Evolutionary conservation across 1,140 invertebrate species (phyloP), one percentile per base, ranked within the genome.

Genomic region (Drosophila serrata): DNA sequence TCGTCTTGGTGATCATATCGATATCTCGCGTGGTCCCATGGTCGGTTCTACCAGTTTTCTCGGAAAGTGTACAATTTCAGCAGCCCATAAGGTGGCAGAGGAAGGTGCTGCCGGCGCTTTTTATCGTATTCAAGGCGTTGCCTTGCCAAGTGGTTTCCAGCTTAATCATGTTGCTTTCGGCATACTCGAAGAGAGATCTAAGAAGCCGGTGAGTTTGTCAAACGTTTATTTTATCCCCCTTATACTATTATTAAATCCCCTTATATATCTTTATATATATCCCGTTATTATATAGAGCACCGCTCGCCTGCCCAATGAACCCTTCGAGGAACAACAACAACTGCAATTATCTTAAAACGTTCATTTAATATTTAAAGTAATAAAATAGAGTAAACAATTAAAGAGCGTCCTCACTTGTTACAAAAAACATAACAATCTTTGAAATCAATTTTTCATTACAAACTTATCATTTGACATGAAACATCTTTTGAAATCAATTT

Each of bases 11-110:
- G 95, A 97, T 62, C 97, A 98, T 87, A 95, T 99, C 46, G 98
- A 99, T 87, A 98, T 99, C 42, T 98, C 97, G 29, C 95, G 95
- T 81, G 98, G 98, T 0, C 98, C 98, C 0, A 96, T 99, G 95
- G 95, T 99, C 35, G 94, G 94, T 5, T 95, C 96, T 67, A 97
- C 97, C 0, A 92, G 93, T 37, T 95, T 96, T 60, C 92, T 99
- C 8, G 97, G 97, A 0, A 94, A 96, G 39, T 95, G 95, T 62
- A 95, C 95, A 6, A 92, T 99, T 11, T 93, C 95, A 11, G 95
- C 97, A 8, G 96, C 97, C 15, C 96, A 97, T 82, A 94, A 95
- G 91, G 93, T 94, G 7, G 93, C 94, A 24, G 93, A 94, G 61
- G 92, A 93, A 48, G 93, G 91, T 1, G 93, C 94, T 2, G 88